phyloP scores from a whole-genome alignment of 2,888 invertebrate genomes.

The Cheilosia scutellata region DNA sequence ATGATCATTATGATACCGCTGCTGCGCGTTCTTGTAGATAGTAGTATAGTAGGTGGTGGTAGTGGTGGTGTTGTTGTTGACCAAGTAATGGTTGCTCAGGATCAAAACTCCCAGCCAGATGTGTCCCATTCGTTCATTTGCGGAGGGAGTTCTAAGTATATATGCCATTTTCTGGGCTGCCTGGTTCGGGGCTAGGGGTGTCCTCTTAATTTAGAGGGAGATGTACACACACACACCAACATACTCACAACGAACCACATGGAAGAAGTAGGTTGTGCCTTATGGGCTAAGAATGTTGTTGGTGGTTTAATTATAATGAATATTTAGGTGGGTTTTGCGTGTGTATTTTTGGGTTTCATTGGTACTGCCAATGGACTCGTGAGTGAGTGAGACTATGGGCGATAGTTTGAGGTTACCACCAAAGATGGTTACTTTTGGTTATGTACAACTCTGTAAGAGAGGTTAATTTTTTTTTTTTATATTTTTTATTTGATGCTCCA shows the following conservation, averaged over 20 bases:
- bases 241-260: slow-evolving; percentile 53
- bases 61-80: slow-evolving; percentile 42
- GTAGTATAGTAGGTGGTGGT: slow-evolving; percentile 32
- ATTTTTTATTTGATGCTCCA: slow-evolving; percentile 27
- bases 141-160: slow-evolving; percentile 20
- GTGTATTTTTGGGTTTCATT: slow-evolving; percentile 68
- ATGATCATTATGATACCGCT: slow-evolving; percentile 68
- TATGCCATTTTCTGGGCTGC: slow-evolving; percentile 56
- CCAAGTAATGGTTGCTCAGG: slow-evolving; percentile 69
- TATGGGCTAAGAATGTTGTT: slow-evolving; percentile 68
- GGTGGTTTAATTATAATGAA: slow-evolving; percentile 75
- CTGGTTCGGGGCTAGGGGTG: slow-evolving; percentile 22
- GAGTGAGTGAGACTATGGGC: slow-evolving; percentile 41
- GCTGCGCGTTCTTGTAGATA: slow-evolving; percentile 59
- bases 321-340: slow-evolving; percentile 73
- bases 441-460: slow-evolving; percentile 60
- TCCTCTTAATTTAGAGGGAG: slow-evolving; percentile 65
- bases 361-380: slow-evolving; percentile 42
- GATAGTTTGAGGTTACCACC: slow-evolving; percentile 75
- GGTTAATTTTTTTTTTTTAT: slow-evolving; percentile 25
- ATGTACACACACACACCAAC: slow-evolving; percentile 55
- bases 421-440: slow-evolving; percentile 75
- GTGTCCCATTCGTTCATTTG: slow-evolving; percentile 61
- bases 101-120: slow-evolving; percentile 67
- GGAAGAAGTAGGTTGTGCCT: slow-evolving; percentile 73